Conservation (phyloP, 2,113 vertebrate genomes). For the Ranitomeya variabilis region DNA sequence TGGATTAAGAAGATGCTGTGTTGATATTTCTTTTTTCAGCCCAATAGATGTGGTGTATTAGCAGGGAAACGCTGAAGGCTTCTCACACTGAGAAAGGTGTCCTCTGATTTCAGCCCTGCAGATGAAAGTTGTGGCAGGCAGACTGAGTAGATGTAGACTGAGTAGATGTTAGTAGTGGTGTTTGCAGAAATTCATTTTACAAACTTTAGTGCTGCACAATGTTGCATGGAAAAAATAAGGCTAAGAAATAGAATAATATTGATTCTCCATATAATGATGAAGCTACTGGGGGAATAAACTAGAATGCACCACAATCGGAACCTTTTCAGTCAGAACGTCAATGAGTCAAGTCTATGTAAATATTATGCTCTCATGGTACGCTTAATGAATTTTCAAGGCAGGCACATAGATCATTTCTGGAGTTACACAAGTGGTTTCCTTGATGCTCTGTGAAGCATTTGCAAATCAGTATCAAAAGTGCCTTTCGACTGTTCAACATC, state of each 20-base stretch:
- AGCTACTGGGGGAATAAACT: constrained; percentile 55
- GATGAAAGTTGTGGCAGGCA: too few species aligned
- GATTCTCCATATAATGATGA: not conserved
- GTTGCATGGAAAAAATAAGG: not conserved
- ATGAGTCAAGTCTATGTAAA: constrained; percentile 60
- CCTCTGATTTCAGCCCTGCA: too few species aligned
- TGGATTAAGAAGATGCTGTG: too few species aligned
- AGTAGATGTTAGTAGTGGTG: too few species aligned
- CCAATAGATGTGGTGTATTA: too few species aligned
- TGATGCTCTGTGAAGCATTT: constrained; percentile 53
- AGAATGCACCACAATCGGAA: constrained; percentile 47
- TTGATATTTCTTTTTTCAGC: too few species aligned
- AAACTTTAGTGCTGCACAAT: not conserved
- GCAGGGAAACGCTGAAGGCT: too few species aligned
- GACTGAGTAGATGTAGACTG: too few species aligned
- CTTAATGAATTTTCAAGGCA: constrained; percentile 61
- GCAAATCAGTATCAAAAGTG: constrained; percentile 57
- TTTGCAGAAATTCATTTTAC: not conserved
- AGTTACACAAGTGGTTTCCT: constrained; percentile 38
- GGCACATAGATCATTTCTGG: constrained; percentile 59
- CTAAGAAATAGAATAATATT: constrained; percentile 9
- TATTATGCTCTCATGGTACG: constrained; percentile 53
- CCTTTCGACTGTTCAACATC: constrained; percentile 27
- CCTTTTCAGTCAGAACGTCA: constrained; percentile 50
- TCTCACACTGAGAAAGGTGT: too few species aligned